Evolutionary conservation across 1,140 invertebrate genomes (phyloP).

Genomic region (Cydia strobilella): DNA sequence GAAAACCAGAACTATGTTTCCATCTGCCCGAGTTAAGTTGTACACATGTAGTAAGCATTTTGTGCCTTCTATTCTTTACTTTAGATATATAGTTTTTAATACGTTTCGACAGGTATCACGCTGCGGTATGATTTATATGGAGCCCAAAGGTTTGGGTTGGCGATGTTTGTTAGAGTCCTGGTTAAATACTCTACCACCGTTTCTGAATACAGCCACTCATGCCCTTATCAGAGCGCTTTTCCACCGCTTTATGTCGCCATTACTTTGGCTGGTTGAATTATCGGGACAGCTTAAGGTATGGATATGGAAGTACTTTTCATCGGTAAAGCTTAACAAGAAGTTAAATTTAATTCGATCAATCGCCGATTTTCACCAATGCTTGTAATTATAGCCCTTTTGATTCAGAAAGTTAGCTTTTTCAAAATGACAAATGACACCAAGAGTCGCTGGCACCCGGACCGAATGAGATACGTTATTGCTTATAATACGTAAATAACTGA

Average conservation of each 20-base stretch:
- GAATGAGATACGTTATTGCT: no score
- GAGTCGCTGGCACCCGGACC: no score
- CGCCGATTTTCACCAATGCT: slow-evolving; percentile 42
- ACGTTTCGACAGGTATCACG: slow-evolving; percentile 84
- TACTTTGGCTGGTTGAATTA: slow-evolving; percentile 85
- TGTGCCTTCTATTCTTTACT: not conserved
- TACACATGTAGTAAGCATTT: not conserved
- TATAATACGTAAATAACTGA: no score
- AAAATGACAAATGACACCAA: no score
- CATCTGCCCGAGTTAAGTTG: not conserved
- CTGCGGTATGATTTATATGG: slow-evolving; percentile 99
- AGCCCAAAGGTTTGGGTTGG: slow-evolving; percentile 94
- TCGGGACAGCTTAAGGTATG: slow-evolving; percentile 82
- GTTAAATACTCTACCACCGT: slow-evolving; percentile 88
- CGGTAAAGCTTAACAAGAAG: not conserved
- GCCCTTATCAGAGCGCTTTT: slow-evolving; percentile 86
- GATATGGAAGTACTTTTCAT: not conserved
- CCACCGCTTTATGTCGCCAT: slow-evolving; percentile 87
- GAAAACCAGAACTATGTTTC: no score
- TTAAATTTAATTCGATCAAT: slow-evolving; percentile 79
- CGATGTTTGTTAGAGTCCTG: slow-evolving; percentile 93
- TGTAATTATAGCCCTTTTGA: no score
- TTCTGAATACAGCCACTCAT: slow-evolving; percentile 84
- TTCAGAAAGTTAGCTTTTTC: no score
- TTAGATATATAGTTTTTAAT: not conserved